Base-by-base conservation (phyloP, 2,797 vertebrate genomes). In the Thalassophryne amazonica region DNA sequence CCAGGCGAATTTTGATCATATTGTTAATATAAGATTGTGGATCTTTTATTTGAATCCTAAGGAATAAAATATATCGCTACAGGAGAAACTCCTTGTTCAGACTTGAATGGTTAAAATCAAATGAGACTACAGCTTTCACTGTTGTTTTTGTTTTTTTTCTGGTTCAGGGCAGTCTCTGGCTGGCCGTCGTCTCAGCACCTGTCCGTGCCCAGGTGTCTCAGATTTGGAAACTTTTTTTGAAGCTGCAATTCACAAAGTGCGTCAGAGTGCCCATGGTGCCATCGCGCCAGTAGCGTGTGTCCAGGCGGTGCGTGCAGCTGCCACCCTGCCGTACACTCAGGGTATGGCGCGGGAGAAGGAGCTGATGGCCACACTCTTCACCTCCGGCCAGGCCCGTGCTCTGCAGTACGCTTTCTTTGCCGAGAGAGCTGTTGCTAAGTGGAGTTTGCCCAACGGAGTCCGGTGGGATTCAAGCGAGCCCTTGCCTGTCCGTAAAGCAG, bases 371-470 rank as follows among this genome's bases (percentile, higher is more conserved):
- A 42, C 86, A 8, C 91, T 98, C 16, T 73, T 78, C 41, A 39
- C 2, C 3, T 95, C 94, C 0, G 91, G 86, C 5, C 95, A 99
- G 84, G 91, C 94, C 1, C 89, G 1, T 0, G 94, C 95, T 15
- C 73, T 93, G 76, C 95, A 93, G 69, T 94, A 98, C 41, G 86
- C 68, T 3, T 98, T 98, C 86, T 92, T 98, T 1, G 88, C 93
- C 0, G 92, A 98, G 83, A 93, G 90, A 68, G 73, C 48, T 0
- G 84, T 73, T 19, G 60, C 9, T 48, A 93, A 73, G 73, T 98
- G 95, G 95, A 91, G 81, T 38, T 78, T 68, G 3, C 84, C 91
- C 35, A 58, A 49, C 0, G 92, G 95, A 48, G 92, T 89, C 0
- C 86, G 87, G 6, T 97, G 95, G 93, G 89, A 91, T 77, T 92